phyloP scores from a whole-genome alignment of 2,113 vertebrate species.

The Notarius lentiginosus region DNA sequence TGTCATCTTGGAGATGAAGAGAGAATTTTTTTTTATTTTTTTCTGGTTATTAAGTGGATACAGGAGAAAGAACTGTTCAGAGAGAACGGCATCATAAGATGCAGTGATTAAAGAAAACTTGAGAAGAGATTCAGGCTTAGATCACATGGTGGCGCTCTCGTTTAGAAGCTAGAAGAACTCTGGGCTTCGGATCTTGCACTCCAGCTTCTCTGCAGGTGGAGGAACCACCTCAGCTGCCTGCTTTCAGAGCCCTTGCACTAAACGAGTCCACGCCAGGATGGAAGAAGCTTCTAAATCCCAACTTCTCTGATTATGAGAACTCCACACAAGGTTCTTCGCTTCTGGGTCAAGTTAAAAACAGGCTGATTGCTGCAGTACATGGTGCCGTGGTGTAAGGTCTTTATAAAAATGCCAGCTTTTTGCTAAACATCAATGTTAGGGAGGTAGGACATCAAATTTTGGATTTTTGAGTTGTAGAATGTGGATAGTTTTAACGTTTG shows the following conservation, averaged over 20 bases:
- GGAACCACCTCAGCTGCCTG: not conserved
- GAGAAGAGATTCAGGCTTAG: conserved; percentile 32
- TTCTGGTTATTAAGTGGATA: not conserved
- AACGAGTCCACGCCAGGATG: not conserved
- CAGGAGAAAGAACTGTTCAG: not conserved
- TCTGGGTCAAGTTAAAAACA: not conserved
- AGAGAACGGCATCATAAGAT: not conserved
- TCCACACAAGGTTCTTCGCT: not conserved
- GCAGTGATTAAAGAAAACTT: not conserved
- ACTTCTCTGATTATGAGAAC: not conserved
- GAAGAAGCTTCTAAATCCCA: not conserved
- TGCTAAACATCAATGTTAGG: too few species aligned
- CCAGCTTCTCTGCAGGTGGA: not conserved
- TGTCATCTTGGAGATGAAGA: not conserved
- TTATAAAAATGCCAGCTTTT: not conserved
- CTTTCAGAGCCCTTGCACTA: not conserved
- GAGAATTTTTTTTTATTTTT: too few species aligned
- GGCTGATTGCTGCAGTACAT: not conserved
- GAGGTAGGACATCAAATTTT: not conserved
- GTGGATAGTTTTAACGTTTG: not conserved
- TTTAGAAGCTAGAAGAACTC: not conserved
- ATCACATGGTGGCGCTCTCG: conserved; percentile 77
- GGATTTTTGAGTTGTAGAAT: not conserved
- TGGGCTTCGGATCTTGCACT: not conserved
- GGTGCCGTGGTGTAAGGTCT: not conserved